Base-by-base conservation (phyloP, 2,888 invertebrate genomes). In the Lochmaea crataegi region DNA sequence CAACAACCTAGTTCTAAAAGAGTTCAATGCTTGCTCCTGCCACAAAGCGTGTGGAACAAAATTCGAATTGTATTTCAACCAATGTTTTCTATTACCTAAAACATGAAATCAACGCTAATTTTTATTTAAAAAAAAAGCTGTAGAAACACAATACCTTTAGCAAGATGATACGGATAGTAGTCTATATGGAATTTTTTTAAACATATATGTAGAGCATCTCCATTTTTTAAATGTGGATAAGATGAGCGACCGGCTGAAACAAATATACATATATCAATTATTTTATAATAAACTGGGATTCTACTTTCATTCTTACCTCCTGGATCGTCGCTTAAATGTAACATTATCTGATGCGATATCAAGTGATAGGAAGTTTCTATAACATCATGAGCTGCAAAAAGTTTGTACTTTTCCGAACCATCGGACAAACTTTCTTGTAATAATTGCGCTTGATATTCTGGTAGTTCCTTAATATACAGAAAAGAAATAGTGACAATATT, bases 311-410 rank as follows among this genome's bases (percentile, higher is more conserved):
- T 76, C 90, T 90, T 86, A 95, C 95, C 89, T 80, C 95, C 96
- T 75, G 94, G 93, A 86, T 99, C 99, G 85, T 99, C 99, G 84
- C 97, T 98, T 48, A 99, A 90, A 87, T 99, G 99, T 74, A 99
- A 89, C 88, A 99, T 98, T 82, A 99, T 95, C 82, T 96, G 91
- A 76, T 96, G 96, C 72, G 95, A 95, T 66, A 95, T 91, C 84
- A 99, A 92, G 87, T 99, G 99, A 89, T 98, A 98, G 0, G 98
- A 99, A 0, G 99, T 99, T 88, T 99, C 98, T 0, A 94, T 90
- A n/a, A 99, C 96, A 89, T 99, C 98, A 85, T 95, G 96, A 64
- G 92, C 91, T 42, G 92, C 91, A 87, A 97, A 98, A 86, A 94
- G 90, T 66, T 92, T 91, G 72, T 88, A 85, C 57, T 86, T 85